Evolutionary conservation across 2,113 vertebrate genomes (phyloP).

Genomic region (Columbina picui): DNA sequence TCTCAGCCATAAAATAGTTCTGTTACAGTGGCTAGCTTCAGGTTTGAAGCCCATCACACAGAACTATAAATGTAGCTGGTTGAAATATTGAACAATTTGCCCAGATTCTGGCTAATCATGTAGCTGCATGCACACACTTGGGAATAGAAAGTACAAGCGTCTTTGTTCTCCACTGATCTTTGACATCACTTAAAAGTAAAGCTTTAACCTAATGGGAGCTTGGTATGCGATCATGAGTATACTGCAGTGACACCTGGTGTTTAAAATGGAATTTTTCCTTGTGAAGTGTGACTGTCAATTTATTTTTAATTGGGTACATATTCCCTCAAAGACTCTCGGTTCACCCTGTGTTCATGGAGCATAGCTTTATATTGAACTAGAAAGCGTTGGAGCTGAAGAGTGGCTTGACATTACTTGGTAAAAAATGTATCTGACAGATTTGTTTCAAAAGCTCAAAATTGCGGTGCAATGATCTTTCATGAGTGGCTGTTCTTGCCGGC

Average conservation of each 20-base stretch:
- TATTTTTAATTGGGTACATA: neutral
- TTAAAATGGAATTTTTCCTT: conserved; percentile 10
- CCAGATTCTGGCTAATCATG: neutral
- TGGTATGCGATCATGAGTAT: neutral
- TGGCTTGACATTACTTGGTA: neutral
- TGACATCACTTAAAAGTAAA: neutral
- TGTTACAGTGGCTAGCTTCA: neutral
- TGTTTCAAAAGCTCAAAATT: conserved; percentile 21
- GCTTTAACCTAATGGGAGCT: neutral
- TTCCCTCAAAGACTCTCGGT: neutral
- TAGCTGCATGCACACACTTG: neutral
- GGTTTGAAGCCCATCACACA: neutral
- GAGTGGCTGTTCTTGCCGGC: neutral
- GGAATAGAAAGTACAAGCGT: neutral
- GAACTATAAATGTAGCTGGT: neutral
- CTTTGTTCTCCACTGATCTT: conserved; percentile 5
- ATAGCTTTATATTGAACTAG: neutral
- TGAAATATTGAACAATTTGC: neutral
- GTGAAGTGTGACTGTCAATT: neutral
- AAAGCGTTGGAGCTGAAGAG: neutral
- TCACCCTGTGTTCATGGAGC: neutral
- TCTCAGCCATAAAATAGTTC: neutral
- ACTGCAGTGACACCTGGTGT: conserved; percentile 66
- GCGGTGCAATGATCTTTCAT: neutral
- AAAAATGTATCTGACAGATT: neutral